These are phyloP conservation scores for Sarcophaga rosellei DNA, from an alignment of 2,888 invertebrate species.

Conservation along the genomic window DNA sequence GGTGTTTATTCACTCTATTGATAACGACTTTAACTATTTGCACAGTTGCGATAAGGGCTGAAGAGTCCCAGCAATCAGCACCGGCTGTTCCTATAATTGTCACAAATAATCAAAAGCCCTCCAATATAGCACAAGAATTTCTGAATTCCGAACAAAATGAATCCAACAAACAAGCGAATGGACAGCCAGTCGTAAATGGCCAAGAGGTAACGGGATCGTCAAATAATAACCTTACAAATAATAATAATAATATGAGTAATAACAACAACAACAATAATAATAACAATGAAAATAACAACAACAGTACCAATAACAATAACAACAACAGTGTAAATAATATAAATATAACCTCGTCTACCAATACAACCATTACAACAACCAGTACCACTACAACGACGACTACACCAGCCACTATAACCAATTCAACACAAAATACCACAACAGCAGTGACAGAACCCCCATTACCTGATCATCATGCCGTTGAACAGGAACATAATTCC, in stretches of 20 bases:
- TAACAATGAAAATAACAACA: background rate
- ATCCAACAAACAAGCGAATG: background rate
- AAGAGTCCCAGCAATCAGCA: slow-evolving; percentile 26
- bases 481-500: slow-evolving; percentile 97
- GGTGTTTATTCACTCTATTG: slow-evolving; percentile 25
- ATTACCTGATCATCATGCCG: slow-evolving; percentile 93
- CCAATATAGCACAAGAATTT: slow-evolving; percentile 19
- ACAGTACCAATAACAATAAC: background rate
- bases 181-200: too few species aligned
- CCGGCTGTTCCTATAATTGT: background rate
- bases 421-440: slow-evolving; percentile 74
- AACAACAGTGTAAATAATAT: slow-evolving; percentile 32
- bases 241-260: background rate
- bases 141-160: slow-evolving; percentile 15
- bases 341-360: slow-evolving; percentile 4
- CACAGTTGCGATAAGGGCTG: slow-evolving; percentile 42
- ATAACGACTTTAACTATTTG: slow-evolving; percentile 31
- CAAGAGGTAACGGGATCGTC: background rate
- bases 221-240: slow-evolving; percentile 32
- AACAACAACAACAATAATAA: background rate
- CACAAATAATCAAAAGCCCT: slow-evolving; percentile 12
- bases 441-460: slow-evolving; percentile 88
- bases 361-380: background rate
- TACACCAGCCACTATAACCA: slow-evolving; percentile 27
- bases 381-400: slow-evolving; percentile 25